Evolutionary conservation across 2,797 vertebrate species (phyloP).

Genomic region (Octomys mimax): DNA sequence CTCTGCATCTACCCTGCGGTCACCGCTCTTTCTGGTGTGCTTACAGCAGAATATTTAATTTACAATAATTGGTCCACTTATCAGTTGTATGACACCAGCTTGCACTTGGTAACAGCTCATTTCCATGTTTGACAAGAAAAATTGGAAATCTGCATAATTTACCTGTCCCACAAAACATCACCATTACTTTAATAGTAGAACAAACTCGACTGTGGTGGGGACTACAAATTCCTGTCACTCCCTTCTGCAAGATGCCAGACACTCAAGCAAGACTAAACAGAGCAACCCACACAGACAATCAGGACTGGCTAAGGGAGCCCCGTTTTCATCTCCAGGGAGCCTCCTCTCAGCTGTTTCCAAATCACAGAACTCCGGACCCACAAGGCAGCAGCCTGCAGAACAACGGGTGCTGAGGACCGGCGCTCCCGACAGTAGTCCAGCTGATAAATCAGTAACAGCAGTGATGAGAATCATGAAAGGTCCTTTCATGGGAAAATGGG

Average conservation of each 20-base stretch:
- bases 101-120: not conserved
- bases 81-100: not conserved
- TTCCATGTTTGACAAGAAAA: not conserved
- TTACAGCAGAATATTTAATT: not conserved
- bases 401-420: not conserved
- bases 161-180: not conserved
- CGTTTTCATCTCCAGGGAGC: not conserved
- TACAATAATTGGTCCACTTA: not conserved
- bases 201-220: not conserved
- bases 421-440: not conserved
- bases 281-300: not conserved
- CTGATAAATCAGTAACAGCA: not conserved
- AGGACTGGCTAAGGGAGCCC: not conserved
- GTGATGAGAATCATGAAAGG: not conserved
- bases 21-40: not conserved
- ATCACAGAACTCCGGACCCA: not conserved
- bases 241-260: not conserved
- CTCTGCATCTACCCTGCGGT: fast-evolving
- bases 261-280: not conserved
- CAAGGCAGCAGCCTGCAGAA: not conserved
- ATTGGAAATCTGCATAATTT: not conserved
- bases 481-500: not conserved
- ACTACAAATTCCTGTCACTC: not conserved
- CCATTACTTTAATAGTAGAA: not conserved
- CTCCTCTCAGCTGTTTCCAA: not conserved